Evolutionary conservation across 2,797 vertebrate genomes (phyloP), one percentile per base, ranked within the genome.

Genomic region (Adelosebastes latens): DNA sequence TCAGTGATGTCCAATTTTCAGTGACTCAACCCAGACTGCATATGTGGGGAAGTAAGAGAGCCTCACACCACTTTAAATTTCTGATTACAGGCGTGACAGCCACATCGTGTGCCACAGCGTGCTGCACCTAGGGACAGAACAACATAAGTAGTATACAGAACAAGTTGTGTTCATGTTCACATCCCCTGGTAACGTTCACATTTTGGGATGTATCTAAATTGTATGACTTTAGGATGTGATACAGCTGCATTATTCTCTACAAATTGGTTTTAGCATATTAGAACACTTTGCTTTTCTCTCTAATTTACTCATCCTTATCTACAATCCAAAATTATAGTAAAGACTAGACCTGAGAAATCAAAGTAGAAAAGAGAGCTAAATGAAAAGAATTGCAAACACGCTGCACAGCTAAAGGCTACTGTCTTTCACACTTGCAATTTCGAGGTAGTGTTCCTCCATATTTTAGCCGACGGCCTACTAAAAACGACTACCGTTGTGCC

Each of bases 1-100:
- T 76, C 68, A n/a, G 31, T 61, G 63, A 68, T 22, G 59, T 77
- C 71, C 66, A n/a, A 39, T 74, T 87, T 83, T 83, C 16, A 60
- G 70, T 90, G 65, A 81, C 52, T 88, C 46, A 53, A 32, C 20
- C 36, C 31, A 16, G 56, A 64, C 75, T 77, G 68, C 36, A 74
- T 76, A 56, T 18, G 29, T 61, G 29, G 58, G 49, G 65, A 55
- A 61, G 31, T 66, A 20, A 82, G 46, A 83, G 46, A 59, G 36
- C 22, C 58, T 81, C 73, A 67, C 29, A 70, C 68, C 36, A 75
- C 32, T 79, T 76, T 11, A 60, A 20, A 79, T 70, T 55, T 65
- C 6, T 31, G 39, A 74, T 77, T 58, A 61, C 55, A 60, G 24
- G 29, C 69, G 22, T 64, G 14, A 63, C 20, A 61, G 53, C n/a